A percentile compares a stretch with the other conserved stretches of the same genome.
Conservation (phyloP, 2,888 invertebrate genomes). For the Drosophila nr. medialis region DNA sequence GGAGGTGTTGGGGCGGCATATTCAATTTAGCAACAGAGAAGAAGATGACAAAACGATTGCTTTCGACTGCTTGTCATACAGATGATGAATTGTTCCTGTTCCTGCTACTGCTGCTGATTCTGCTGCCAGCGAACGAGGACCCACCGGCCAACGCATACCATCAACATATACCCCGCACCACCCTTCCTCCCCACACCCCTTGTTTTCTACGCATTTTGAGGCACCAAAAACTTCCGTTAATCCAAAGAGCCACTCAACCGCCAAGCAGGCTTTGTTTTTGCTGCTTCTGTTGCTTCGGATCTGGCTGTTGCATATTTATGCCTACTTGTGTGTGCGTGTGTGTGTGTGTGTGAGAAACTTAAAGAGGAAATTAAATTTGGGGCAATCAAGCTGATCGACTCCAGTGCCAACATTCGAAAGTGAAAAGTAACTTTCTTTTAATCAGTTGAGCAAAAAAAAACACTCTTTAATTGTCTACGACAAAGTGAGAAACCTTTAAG, state of each 20-base stretch:
- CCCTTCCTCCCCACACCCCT: not conserved
- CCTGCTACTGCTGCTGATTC: slow-evolving; percentile 44
- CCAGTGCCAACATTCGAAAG: not conserved
- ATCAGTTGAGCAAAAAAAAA: not conserved
- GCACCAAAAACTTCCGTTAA: slow-evolving; percentile 31
- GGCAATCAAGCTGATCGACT: slow-evolving; percentile 60
- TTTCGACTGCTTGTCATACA: slow-evolving; percentile 83
- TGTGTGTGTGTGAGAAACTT: slow-evolving; percentile 47
- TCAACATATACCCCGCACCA: not conserved
- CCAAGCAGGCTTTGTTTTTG: slow-evolving; percentile 42
- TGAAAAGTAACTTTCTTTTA: slow-evolving; percentile 31
- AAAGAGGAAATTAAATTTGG: slow-evolving; percentile 77
- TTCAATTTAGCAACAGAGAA: slow-evolving; percentile 84
- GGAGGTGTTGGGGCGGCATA: slow-evolving; percentile 67
- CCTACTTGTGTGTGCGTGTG: slow-evolving; percentile 7
- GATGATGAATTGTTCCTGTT: slow-evolving; percentile 80
- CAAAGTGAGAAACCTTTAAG: not conserved
- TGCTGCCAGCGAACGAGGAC: not conserved
- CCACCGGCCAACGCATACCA: not conserved
- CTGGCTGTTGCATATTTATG: slow-evolving; percentile 70
- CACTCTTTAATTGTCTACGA: not conserved
- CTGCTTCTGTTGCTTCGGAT: slow-evolving; percentile 31
- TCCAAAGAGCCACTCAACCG: slow-evolving; percentile 29
- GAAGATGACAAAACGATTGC: slow-evolving; percentile 84
- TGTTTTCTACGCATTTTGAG: slow-evolving; percentile 2